A percentile compares a stretch with the other conserved stretches of the same genome.
These are phyloP conservation scores for Syngnathus rostellatus DNA, from an alignment of 2,797 vertebrate genomes.

Conservation along the genomic window DNA sequence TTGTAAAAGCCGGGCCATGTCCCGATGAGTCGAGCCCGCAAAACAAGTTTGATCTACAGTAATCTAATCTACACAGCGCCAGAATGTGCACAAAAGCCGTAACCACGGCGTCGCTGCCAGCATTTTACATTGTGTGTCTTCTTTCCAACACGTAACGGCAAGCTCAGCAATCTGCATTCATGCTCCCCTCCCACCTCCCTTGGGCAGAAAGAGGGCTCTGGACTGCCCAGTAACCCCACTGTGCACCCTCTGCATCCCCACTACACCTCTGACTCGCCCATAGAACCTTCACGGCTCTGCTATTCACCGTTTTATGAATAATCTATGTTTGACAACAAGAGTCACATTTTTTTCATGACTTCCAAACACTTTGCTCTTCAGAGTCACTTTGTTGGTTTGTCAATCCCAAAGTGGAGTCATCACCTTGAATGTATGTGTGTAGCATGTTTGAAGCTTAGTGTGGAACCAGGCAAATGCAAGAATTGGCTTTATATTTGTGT, in stretches of 20 bases:
- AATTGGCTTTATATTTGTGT: neutral
- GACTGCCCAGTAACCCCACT: conserved; percentile 47
- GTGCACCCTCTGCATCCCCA: conserved; percentile 4
- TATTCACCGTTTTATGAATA: conserved; percentile 38
- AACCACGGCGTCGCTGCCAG: conserved; percentile 50
- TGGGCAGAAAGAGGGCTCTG: conserved; percentile 31
- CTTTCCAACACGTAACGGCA: conserved; percentile 60
- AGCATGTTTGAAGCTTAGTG: neutral
- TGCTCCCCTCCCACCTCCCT: conserved; percentile 2
- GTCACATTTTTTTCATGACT: neutral
- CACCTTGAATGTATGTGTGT: neutral
- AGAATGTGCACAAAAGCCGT: conserved; percentile 49
- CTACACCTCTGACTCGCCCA: conserved; percentile 21
- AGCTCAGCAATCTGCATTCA: conserved; percentile 69
- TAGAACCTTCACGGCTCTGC: conserved; percentile 31
- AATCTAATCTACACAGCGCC: conserved; percentile 15
- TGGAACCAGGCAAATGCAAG: neutral
- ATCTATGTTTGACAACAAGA: neutral
- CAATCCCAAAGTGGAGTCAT: neutral
- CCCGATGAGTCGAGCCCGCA: neutral
- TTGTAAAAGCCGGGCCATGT: neutral
- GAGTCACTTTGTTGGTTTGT: neutral
- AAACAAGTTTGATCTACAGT: conserved; percentile 11
- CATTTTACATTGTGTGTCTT: conserved; percentile 67
- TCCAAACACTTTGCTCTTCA: neutral